These are phyloP conservation scores for Sebastes minor DNA, from an alignment of 2,797 vertebrate species.

Conservation along the genomic window DNA sequence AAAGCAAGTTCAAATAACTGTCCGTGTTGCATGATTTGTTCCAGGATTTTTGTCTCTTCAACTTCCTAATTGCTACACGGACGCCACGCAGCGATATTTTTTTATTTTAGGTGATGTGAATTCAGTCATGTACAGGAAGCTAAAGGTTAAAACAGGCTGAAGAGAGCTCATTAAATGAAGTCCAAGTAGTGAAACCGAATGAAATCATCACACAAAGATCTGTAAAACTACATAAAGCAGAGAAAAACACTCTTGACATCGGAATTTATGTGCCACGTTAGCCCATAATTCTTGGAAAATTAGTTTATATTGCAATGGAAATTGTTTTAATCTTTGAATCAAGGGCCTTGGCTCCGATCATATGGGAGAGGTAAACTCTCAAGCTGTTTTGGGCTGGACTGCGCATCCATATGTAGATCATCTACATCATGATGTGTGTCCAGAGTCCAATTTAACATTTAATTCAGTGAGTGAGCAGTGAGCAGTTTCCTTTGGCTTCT, in stretches of 20 bases:
- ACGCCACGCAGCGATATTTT: not conserved
- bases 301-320: too few species aligned
- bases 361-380: conserved; percentile 11
- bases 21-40: conserved; percentile 35
- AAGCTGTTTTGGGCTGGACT: not conserved
- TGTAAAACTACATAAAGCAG: not conserved
- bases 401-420: conserved; percentile 6
- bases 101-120: not conserved
- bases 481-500: not conserved
- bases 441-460: conserved; percentile 1
- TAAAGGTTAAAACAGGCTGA: conserved; percentile 11
- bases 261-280: not conserved
- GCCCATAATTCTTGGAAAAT: not conserved
- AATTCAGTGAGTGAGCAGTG: not conserved
- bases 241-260: not conserved
- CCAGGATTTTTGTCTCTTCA: not conserved
- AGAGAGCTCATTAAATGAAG: conserved; percentile 35
- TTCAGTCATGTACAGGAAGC: not conserved
- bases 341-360: not conserved
- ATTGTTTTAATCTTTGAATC: not conserved
- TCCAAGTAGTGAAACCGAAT: conserved; percentile 1
- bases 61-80: not conserved
- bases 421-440: not conserved
- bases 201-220: conserved; percentile 9
- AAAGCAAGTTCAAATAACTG: conserved; percentile 45